Conservation (phyloP, 1,140 invertebrate species). For the Leptopilina clavipes region DNA sequence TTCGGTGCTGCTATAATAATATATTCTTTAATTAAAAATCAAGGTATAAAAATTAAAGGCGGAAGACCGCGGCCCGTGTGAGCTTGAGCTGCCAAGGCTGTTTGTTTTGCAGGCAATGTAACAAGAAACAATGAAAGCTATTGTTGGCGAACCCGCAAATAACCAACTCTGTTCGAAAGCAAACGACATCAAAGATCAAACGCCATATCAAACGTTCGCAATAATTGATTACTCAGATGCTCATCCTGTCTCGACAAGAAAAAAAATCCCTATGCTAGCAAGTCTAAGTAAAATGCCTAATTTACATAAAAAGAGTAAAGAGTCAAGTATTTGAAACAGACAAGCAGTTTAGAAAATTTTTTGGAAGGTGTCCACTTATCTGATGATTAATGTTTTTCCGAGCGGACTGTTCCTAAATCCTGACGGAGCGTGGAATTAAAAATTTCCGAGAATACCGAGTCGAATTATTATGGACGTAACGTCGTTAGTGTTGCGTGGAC, state of each 20-base stretch:
- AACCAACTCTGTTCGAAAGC: conserved; percentile 28
- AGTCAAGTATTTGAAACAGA: no score
- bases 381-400: conserved; percentile 4
- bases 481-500: conserved; percentile 1
- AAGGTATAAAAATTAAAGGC: conserved; percentile 60
- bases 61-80: conserved; percentile 46
- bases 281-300: background rate
- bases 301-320: no score
- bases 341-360: background rate
- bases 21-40: conserved; percentile 70
- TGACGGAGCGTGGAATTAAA: conserved; percentile 6
- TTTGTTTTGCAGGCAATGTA: conserved; percentile 57
- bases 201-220: conserved; percentile 35
- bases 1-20: conserved; percentile 63
- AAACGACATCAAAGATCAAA: no score
- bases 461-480: conserved; percentile 15
- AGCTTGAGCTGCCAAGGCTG: conserved; percentile 43
- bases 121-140: conserved; percentile 62
- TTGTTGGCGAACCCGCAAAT: conserved; percentile 46
- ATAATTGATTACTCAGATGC: conserved; percentile 21
- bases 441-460: conserved; percentile 2
- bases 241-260: background rate
- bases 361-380: background rate
- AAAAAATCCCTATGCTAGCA: background rate
- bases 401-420: no score